phyloP scores from a whole-genome alignment of 2,113 vertebrate genomes.

The Chascanopsetta lugubris region DNA sequence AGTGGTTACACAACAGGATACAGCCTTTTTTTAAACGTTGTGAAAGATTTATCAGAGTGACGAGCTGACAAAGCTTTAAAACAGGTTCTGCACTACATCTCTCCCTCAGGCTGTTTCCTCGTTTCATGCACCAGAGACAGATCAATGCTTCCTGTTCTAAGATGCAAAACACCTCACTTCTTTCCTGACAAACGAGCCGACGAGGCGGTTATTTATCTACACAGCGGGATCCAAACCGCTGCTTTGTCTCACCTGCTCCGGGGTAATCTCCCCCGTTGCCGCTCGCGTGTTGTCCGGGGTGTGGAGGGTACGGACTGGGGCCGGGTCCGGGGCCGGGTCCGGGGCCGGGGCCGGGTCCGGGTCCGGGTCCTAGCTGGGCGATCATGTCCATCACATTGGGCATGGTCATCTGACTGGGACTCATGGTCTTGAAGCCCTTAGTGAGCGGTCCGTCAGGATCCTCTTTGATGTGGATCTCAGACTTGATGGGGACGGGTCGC shows the following conservation, averaged over 20 bases:
- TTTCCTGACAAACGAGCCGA: slow-evolving; percentile 23
- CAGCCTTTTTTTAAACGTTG: slow-evolving; percentile 1
- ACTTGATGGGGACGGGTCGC: slow-evolving; percentile 97
- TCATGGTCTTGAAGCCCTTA: slow-evolving; percentile 99
- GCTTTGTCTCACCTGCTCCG: slow-evolving; percentile 86
- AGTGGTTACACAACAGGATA: slow-evolving; percentile 24
- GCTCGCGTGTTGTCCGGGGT: slow-evolving; percentile 86
- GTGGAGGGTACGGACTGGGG: slow-evolving; percentile 89
- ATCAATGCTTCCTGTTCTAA: slow-evolving; percentile 27
- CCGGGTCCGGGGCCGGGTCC: slow-evolving; percentile 89
- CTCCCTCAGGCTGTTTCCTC: slow-evolving; percentile 41
- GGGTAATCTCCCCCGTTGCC: slow-evolving; percentile 90
- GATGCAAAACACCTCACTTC: slow-evolving; percentile 31
- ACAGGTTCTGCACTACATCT: slow-evolving; percentile 33
- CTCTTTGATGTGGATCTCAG: slow-evolving; percentile 98
- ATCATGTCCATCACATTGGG: slow-evolving; percentile 99
- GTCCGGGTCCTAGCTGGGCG: slow-evolving; percentile 93
- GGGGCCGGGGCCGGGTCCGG: slow-evolving; percentile 88
- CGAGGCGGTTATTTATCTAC: slow-evolving; percentile 19
- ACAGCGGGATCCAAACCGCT: not conserved
- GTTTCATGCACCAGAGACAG: slow-evolving; percentile 36
- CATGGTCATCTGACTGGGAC: slow-evolving; percentile 99
- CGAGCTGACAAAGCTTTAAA: slow-evolving; percentile 30
- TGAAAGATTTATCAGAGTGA: slow-evolving; percentile 42
- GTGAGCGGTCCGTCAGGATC: slow-evolving; percentile 97